Evolutionary conservation across 2,113 vertebrate genomes (phyloP).

Genomic region (Oxyruncus cristatus): DNA sequence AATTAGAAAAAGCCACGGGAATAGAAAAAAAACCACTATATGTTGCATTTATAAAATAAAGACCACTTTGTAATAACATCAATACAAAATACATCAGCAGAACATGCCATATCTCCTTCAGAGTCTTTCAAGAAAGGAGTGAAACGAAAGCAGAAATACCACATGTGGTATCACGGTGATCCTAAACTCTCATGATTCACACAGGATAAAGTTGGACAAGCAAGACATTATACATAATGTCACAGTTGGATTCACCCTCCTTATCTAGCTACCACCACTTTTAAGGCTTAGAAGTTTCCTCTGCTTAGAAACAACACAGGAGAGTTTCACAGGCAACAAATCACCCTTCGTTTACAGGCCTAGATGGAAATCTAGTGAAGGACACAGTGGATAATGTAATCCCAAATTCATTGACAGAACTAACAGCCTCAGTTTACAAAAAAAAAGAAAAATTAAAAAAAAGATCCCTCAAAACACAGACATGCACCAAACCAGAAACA

Average conservation of each 20-base stretch:
- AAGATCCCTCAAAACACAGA: not conserved
- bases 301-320: not conserved
- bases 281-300: not conserved
- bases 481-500: not conserved
- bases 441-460: not conserved
- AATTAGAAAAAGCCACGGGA: rapidly evolving
- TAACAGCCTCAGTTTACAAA: not conserved
- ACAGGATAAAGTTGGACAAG: rapidly evolving
- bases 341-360: not conserved
- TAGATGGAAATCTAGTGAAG: not conserved
- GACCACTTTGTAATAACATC: no score
- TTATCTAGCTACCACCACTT: not conserved
- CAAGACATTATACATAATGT: rapidly evolving
- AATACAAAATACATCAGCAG: not conserved
- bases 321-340: not conserved
- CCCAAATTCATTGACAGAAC: not conserved
- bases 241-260: not conserved
- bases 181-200: not conserved
- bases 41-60: not conserved
- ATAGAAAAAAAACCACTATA: not conserved
- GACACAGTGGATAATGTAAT: not conserved
- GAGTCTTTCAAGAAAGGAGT: not conserved
- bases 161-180: rapidly evolving
- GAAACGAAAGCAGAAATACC: not conserved
- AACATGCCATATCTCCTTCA: rapidly evolving